Percentiles rank a stretch among this genome's conserved stretches.
phyloP scores from a whole-genome alignment of 1,140 invertebrate genomes.

The Plectrocnemia conspersa region DNA sequence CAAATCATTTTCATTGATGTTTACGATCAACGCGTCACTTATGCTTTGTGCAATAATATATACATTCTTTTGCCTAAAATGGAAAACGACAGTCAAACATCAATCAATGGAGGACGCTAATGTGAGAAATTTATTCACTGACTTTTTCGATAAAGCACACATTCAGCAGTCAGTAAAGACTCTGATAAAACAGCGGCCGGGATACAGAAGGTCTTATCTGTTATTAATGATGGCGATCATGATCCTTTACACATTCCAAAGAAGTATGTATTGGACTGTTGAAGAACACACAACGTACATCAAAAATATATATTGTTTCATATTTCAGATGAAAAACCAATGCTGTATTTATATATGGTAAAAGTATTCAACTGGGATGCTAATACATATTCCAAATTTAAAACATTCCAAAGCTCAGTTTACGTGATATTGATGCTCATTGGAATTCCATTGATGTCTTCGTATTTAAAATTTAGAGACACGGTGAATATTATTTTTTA shows the following conservation, averaged over 20 bases:
- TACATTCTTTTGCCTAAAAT: constrained; percentile 54
- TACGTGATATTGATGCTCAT: constrained; percentile 64
- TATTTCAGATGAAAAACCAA: constrained; percentile 61
- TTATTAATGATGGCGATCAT: constrained; percentile 63
- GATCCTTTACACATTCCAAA: constrained; percentile 72
- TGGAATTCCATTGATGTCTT: constrained; percentile 64
- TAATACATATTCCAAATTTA: constrained; percentile 59
- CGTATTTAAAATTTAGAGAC: constrained; percentile 59
- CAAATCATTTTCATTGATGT: constrained; percentile 65
- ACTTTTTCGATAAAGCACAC: constrained; percentile 68
- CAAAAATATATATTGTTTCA: constrained; percentile 3
- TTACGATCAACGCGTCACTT: constrained; percentile 60
- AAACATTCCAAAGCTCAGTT: constrained; percentile 62
- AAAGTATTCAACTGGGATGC: constrained; percentile 64
- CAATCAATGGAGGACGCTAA: constrained; percentile 53
- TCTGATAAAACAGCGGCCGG: constrained; percentile 51
- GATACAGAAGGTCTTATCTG: constrained; percentile 56
- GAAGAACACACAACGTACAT: no score
- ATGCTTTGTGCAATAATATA: constrained; percentile 60
- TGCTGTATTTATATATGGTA: constrained; percentile 63
- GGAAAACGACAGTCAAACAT: constrained; percentile 61
- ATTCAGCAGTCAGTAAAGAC: constrained; percentile 57
- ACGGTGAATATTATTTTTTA: no score
- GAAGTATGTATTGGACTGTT: no score
- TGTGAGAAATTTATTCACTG: constrained; percentile 54